Conservation (phyloP, 1,140 invertebrate species). For the Eciton burchellii region DNA sequence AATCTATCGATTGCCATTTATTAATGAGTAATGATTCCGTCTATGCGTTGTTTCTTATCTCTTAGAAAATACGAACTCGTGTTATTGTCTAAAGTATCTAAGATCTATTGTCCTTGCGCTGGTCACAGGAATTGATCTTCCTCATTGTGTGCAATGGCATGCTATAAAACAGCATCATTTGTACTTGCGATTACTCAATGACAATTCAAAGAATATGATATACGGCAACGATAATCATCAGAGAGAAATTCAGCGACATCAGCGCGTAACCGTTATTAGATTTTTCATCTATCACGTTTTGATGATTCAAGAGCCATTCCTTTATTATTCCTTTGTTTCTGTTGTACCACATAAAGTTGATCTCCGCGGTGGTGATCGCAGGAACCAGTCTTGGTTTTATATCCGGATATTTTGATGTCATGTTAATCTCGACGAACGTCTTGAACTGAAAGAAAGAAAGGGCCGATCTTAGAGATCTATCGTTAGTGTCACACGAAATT, state of each 20-base stretch:
- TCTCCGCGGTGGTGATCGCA: neutral
- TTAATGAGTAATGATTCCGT: too few species aligned
- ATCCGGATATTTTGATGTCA: fast-evolving
- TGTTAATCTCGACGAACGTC: constrained; percentile 4
- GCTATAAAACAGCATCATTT: neutral
- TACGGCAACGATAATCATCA: constrained; percentile 6
- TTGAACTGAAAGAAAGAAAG: constrained; percentile 49
- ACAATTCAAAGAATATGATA: neutral
- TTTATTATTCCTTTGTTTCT: neutral
- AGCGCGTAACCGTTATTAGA: neutral
- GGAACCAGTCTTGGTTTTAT: neutral
- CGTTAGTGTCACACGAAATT: neutral
- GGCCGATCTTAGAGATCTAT: neutral
- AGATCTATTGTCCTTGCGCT: too few species aligned
- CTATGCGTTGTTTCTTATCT: neutral
- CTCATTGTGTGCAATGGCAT: neutral
- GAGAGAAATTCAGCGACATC: neutral
- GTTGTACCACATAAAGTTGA: constrained; percentile 5
- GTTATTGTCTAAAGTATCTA: neutral
- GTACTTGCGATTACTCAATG: neutral
- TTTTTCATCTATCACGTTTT: neutral
- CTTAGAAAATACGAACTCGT: neutral
- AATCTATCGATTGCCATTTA: too few species aligned
- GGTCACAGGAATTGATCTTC: neutral
- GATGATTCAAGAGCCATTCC: neutral